These are phyloP conservation scores for Rafetus swinhoei DNA, from an alignment of 2,113 vertebrate genomes.

Conservation along the genomic window DNA sequence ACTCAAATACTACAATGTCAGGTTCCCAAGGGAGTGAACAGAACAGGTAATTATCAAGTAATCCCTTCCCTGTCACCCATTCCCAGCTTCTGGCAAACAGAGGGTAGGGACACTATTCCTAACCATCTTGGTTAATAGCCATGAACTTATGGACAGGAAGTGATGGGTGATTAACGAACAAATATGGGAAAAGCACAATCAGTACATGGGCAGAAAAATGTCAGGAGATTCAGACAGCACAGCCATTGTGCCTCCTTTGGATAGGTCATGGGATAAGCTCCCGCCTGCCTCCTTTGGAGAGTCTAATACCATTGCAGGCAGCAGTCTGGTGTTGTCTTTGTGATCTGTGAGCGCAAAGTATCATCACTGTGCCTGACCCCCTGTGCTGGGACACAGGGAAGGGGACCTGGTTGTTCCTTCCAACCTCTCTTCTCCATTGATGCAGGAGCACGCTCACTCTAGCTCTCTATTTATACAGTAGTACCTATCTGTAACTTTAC, in stretches of 20 bases:
- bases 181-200: not conserved
- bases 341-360: accelerated
- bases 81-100: no score
- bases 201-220: not conserved
- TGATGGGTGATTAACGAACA: not conserved
- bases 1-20: not conserved
- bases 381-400: not conserved
- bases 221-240: not conserved
- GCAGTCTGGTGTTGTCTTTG: not conserved
- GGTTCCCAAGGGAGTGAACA: no score
- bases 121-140: no score
- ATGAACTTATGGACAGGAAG: not conserved
- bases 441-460: accelerated
- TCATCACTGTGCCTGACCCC: accelerated
- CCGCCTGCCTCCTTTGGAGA: not conserved
- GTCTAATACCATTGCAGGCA: not conserved
- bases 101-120: no score
- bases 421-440: not conserved
- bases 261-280: not conserved
- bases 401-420: accelerated
- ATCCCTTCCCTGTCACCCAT: no score
- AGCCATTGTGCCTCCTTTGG: not conserved
- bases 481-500: not conserved
- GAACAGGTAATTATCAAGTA: no score
- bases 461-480: not conserved